Percentiles rank a stretch among this genome's conserved stretches.
These are phyloP conservation scores for Malacosoma neustria DNA, from an alignment of 2,888 invertebrate genomes.

Conservation along the genomic window DNA sequence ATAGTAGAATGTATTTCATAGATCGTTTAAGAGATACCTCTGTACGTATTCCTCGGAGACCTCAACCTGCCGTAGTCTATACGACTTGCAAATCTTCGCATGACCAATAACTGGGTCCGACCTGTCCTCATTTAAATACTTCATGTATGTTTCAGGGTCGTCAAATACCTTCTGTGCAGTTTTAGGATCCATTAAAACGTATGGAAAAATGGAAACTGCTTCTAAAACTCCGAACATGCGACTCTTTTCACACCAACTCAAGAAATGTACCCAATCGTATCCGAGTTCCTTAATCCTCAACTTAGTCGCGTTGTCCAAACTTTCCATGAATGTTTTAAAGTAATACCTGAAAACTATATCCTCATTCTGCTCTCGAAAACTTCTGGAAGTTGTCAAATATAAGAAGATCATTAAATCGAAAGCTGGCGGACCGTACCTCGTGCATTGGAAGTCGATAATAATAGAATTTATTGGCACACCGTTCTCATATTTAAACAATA, in stretches of 20 bases:
- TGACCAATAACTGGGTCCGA: constrained; percentile 26
- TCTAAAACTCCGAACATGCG: constrained; percentile 28
- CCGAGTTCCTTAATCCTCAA: constrained; percentile 24
- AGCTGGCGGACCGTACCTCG: constrained; percentile 48
- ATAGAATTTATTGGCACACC: constrained; percentile 33
- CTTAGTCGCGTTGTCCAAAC: constrained; percentile 25
- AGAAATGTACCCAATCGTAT: constrained; percentile 24
- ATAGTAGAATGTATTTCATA: too few relatives aligned
- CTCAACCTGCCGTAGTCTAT: constrained; percentile 29
- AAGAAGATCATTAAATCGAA: constrained; percentile 45
- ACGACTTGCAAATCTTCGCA: constrained; percentile 18
- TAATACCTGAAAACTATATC: constrained; percentile 30
- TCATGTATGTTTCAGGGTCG: constrained; percentile 27
- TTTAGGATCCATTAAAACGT: constrained; percentile 27
- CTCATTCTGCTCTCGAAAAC: constrained; percentile 37
- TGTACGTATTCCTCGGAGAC: constrained; percentile 42
- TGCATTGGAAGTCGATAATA: constrained; percentile 50
- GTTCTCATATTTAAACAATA: constrained; percentile 44
- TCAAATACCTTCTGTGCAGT: constrained; percentile 26
- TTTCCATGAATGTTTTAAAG: constrained; percentile 28
- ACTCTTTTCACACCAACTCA: constrained; percentile 25
- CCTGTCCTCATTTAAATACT: constrained; percentile 21
- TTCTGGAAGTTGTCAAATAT: constrained; percentile 36
- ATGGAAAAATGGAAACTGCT: constrained; percentile 23
- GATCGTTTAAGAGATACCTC: constrained; percentile 20